phyloP scores from a whole-genome alignment of 2,888 invertebrate genomes.

The Neoascia interrupta region DNA sequence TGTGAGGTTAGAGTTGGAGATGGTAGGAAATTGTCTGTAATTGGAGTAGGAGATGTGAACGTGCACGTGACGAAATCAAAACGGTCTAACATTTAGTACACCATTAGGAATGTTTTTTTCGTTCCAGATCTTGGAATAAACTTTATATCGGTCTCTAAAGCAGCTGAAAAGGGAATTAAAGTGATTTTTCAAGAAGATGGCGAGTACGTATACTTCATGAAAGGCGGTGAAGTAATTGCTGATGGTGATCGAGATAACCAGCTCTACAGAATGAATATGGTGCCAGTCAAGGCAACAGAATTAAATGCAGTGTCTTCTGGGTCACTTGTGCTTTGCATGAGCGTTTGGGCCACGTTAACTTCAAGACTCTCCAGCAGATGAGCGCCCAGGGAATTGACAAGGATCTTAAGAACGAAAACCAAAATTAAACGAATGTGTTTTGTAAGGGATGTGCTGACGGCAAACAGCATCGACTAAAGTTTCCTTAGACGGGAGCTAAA shows the following conservation, averaged over 20 bases:
- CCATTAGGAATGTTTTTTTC: constrained; percentile 56
- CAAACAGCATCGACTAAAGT: not conserved
- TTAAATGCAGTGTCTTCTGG: constrained; percentile 28
- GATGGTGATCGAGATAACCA: constrained; percentile 47
- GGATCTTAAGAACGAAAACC: constrained; percentile 17
- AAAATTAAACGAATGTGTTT: constrained; percentile 20
- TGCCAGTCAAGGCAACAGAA: constrained; percentile 19
- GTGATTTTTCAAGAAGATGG: constrained; percentile 52
- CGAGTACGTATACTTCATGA: constrained; percentile 47
- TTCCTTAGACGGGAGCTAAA: not conserved
- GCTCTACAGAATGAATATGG: constrained; percentile 57
- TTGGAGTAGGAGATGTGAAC: constrained; percentile 56
- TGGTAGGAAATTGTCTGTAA: constrained; percentile 40
- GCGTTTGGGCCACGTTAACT: constrained; percentile 55
- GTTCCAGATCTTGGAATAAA: constrained; percentile 55
- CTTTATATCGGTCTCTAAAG: constrained; percentile 47
- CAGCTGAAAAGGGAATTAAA: constrained; percentile 44
- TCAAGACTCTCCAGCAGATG: constrained; percentile 38
- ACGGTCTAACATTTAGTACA: constrained; percentile 20
- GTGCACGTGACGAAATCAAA: constrained; percentile 34
- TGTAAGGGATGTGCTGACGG: constrained; percentile 46
- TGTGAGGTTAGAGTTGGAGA: constrained; percentile 58
- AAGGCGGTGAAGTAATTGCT: constrained; percentile 36
- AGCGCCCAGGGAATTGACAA: constrained; percentile 25
- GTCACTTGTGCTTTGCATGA: constrained; percentile 47